Conservation (phyloP, 2,113 vertebrate species). For the Pelvicachromis taeniatus region DNA sequence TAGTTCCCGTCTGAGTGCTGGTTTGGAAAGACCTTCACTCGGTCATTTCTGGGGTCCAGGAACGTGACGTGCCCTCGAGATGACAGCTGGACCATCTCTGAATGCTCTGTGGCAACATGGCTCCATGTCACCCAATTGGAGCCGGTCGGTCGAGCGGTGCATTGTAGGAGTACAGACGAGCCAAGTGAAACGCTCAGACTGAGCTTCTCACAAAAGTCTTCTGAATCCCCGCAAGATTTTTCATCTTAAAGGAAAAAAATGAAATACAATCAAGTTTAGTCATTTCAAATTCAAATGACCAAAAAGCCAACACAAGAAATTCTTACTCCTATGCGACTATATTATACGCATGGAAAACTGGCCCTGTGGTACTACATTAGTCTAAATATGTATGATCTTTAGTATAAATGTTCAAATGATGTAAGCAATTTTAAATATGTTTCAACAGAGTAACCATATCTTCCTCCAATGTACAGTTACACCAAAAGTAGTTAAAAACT, state of each 20-base stretch:
- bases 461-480: background rate
- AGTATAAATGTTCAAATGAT: background rate
- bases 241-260: background rate
- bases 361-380: background rate
- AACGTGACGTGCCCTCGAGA: conserved; percentile 17
- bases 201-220: fast-evolving
- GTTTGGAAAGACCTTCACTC: conserved; percentile 56
- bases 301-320: background rate
- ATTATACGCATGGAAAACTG: background rate
- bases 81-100: conserved; percentile 8
- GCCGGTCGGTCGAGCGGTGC: background rate
- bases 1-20: conserved; percentile 43
- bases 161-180: conserved; percentile 44
- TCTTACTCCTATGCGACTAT: background rate
- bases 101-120: background rate
- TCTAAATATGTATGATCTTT: background rate
- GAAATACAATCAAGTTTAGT: background rate
- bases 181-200: background rate
- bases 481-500: background rate
- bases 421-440: background rate
- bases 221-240: fast-evolving
- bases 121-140: conserved; percentile 12
- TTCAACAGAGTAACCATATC: background rate
- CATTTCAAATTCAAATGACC: background rate
- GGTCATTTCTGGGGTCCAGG: conserved; percentile 34